A percentile compares a stretch with the other conserved stretches of the same genome.
Evolutionary conservation across 1,140 invertebrate genomes (phyloP).

Genomic region (Drosophila kanapiae): DNA sequence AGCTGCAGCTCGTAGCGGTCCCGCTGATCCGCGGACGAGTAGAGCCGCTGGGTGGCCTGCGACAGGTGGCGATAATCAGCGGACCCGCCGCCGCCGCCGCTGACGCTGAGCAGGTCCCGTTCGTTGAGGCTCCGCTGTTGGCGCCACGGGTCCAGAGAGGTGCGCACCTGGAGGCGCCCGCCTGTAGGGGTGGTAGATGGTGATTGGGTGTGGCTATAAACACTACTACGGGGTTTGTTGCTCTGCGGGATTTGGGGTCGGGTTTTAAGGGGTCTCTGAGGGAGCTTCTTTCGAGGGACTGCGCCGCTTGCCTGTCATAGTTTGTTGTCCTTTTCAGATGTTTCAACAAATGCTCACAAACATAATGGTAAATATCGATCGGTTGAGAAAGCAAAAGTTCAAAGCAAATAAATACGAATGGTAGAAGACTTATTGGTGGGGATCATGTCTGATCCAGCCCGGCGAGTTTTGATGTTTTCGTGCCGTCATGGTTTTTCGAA

Average conservation of each 20-base stretch:
- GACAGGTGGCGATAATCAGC: slow-evolving; percentile 69
- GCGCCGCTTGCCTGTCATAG: slow-evolving; percentile 72
- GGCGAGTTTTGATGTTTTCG: slow-evolving; percentile 7
- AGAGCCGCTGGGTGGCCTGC: slow-evolving; percentile 71
- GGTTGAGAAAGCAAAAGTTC: slow-evolving; percentile 44
- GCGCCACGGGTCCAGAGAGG: slow-evolving; percentile 72
- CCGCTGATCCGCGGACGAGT: slow-evolving; percentile 78
- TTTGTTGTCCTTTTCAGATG: slow-evolving; percentile 77
- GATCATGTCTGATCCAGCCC: slow-evolving; percentile 11
- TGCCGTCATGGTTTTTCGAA: slow-evolving; percentile 23
- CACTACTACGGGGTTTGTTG: slow-evolving; percentile 27
- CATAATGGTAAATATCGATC: slow-evolving; percentile 46
- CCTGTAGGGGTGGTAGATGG: slow-evolving; percentile 73
- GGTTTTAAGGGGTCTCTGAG: slow-evolving; percentile 27
- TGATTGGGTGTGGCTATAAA: slow-evolving; percentile 52
- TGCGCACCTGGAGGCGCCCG: slow-evolving; percentile 78
- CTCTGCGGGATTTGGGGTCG: slow-evolving; percentile 8
- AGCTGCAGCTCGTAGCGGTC: slow-evolving; percentile 81
- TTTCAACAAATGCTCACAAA: slow-evolving; percentile 51
- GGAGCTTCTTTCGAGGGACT: slow-evolving; percentile 14
- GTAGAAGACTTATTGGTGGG: slow-evolving; percentile 36
- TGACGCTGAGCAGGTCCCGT: slow-evolving; percentile 72
- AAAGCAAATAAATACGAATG: slow-evolving; percentile 47
- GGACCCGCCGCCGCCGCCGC: slow-evolving; percentile 58
- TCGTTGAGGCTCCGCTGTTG: slow-evolving; percentile 83